Conservation (phyloP, 1,140 invertebrate species). For the Pogonognathellus flavescens region DNA sequence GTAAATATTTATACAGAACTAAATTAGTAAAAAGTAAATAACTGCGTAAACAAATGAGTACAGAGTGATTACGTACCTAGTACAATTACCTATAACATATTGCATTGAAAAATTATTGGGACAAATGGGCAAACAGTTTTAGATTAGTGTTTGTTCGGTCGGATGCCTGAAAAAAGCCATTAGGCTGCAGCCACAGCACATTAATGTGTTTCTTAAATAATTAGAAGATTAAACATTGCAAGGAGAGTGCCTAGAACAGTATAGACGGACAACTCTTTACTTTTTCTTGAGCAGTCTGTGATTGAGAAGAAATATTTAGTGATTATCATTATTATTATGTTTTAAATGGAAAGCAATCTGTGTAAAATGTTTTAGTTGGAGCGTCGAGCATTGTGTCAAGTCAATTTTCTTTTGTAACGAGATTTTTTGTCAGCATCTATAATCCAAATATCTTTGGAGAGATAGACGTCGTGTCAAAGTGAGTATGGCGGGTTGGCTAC, state of each 20-base stretch:
- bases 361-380: slow-evolving; percentile 12
- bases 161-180: too few species aligned
- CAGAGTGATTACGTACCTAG: too few species aligned
- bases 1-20: too few species aligned
- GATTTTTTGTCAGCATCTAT: slow-evolving; percentile 46
- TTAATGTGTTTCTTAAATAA: background rate
- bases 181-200: background rate
- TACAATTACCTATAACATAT: too few species aligned
- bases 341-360: slow-evolving; percentile 28
- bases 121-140: too few species aligned
- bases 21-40: too few species aligned
- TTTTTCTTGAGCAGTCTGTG: background rate
- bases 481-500: background rate
- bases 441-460: slow-evolving; percentile 37
- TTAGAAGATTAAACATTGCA: background rate
- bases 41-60: too few species aligned
- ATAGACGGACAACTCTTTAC: background rate
- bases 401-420: slow-evolving; percentile 36
- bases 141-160: too few species aligned
- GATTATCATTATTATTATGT: slow-evolving; percentile 45
- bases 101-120: too few species aligned
- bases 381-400: slow-evolving; percentile 42
- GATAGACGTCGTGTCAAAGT: slow-evolving; percentile 44
- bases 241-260: background rate
- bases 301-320: slow-evolving; percentile 49